Evolutionary conservation across 2,888 invertebrate genomes (phyloP), one percentile per base, ranked within the genome.

Genomic region (Resseliella maxima): DNA sequence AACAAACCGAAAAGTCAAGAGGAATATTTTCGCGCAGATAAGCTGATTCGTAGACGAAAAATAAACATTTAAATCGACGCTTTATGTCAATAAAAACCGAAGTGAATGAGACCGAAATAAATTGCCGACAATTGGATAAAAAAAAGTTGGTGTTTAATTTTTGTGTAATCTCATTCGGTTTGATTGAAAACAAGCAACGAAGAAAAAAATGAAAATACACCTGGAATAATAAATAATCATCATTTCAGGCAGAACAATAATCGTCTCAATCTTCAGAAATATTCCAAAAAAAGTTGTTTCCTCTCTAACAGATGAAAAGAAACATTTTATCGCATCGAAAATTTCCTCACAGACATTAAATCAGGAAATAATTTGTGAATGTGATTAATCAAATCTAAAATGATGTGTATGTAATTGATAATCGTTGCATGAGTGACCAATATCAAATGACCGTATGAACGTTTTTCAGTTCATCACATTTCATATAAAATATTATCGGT

Each of bases 371-470:
- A 31, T 59, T 72, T 72, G 72, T 35, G 0, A 72, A 18, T 15
- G 18, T 15, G 46, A 50, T 50, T 15, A 15, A 27, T 59, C 59
- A 24, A 3, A 24, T 31, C 15, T 59, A 2, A 59, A 72, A 72
- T 35, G 35, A 35, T 72, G 72, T 72, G 72, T 72, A 72, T 31
- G 72, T 72, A 31, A 72, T 72, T 31, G 72, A 72, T 72, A 72
- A 72, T 72, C 72, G 31, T 72, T 72, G 72, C 12, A 35, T 72
- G 72, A 72, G 35, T 72, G 72, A 35, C 15, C 3, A 31, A 15
- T 72, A 72, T 72, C 27, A 72, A 72, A 72, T 72, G 72, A 72
- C 72, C 72, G 72, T 72, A 72, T 72, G 72, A 72, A 31, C 72
- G 72, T 31, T 31, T 31, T 72, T n/a, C n/a, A 8, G 46, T 50